phyloP scores from a whole-genome alignment of 2,797 vertebrate species.

The Oreonectes daqikongensis region DNA sequence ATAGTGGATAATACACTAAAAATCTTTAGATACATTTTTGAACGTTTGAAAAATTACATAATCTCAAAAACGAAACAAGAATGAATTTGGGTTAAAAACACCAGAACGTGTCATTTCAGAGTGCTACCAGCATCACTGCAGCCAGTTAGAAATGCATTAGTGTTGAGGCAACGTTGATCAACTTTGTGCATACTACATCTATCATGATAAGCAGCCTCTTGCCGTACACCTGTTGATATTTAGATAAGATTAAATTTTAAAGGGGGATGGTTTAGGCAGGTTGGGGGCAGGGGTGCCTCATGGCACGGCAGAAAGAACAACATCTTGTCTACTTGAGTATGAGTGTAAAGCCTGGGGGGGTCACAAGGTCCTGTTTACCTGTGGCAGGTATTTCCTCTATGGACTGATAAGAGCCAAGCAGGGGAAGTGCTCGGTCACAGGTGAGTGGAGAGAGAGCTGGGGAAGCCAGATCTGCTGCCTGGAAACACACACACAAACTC shows the following conservation, averaged over 20 bases:
- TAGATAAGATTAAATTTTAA: constrained; percentile 78
- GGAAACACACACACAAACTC: constrained; percentile 34
- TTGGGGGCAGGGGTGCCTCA: constrained; percentile 58
- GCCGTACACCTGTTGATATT: constrained; percentile 77
- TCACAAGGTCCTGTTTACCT: constrained; percentile 94
- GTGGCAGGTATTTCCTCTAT: constrained; percentile 94
- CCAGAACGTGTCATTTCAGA: neutral
- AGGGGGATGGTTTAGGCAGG: constrained; percentile 57
- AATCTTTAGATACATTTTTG: neutral
- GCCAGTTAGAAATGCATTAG: constrained; percentile 65
- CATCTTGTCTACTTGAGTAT: constrained; percentile 64
- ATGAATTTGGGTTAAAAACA: neutral
- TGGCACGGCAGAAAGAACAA: constrained; percentile 72
- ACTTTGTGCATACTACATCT: constrained; percentile 69
- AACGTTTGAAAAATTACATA: neutral
- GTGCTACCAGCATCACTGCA: constrained; percentile 46
- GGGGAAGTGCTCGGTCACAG: constrained; percentile 97
- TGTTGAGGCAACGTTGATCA: constrained; percentile 66
- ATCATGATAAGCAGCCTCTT: constrained; percentile 71
- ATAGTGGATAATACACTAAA: neutral
- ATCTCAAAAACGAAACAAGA: neutral
- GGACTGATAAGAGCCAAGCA: constrained; percentile 90
- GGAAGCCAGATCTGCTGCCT: constrained; percentile 50
- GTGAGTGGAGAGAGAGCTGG: constrained; percentile 76
- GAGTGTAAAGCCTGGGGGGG: constrained; percentile 66